phyloP scores from a whole-genome alignment of 2,113 vertebrate genomes.

The Scomber colias region DNA sequence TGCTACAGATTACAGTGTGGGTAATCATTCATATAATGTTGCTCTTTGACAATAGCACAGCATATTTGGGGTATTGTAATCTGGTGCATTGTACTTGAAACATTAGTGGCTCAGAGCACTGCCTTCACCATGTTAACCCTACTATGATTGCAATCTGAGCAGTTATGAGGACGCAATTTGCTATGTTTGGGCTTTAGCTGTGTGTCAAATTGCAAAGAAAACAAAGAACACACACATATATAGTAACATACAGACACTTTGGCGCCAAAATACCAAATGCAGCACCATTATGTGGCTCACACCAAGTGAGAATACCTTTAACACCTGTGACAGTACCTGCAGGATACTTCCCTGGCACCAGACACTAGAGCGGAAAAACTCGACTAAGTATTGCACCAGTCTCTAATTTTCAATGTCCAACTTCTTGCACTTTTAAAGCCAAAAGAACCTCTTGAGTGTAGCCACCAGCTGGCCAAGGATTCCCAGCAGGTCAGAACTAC shows the following conservation, averaged over 20 bases:
- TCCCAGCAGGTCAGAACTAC: conserved; percentile 25
- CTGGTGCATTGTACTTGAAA: conserved; percentile 59
- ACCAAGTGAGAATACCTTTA: conserved; percentile 23
- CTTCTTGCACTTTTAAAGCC: conserved; percentile 13
- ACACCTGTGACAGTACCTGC: background rate
- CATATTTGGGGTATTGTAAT: conserved; percentile 41
- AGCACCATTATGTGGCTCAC: conserved; percentile 5
- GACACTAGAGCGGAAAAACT: conserved; percentile 9
- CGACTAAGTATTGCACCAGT: background rate
- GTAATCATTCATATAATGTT: conserved; percentile 42
- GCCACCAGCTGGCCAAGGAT: conserved; percentile 4
- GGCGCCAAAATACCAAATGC: conserved; percentile 40
- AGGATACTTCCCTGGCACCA: background rate
- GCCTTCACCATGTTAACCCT: conserved; percentile 44
- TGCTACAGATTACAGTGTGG: conserved; percentile 17
- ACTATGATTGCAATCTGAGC: conserved; percentile 74
- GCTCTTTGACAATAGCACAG: conserved; percentile 26
- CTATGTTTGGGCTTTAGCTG: conserved; percentile 29
- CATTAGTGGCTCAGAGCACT: conserved; percentile 41
- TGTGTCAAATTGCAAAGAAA: conserved; percentile 55
- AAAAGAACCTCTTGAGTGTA: conserved; percentile 12
- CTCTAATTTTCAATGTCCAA: conserved; percentile 34
- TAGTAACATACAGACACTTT: conserved; percentile 51
- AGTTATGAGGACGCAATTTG: conserved; percentile 56
- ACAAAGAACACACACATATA: conserved; percentile 42